These are phyloP conservation scores for Hylaeus volcanicus DNA, from an alignment of 1,140 invertebrate genomes.

Conservation along the genomic window DNA sequence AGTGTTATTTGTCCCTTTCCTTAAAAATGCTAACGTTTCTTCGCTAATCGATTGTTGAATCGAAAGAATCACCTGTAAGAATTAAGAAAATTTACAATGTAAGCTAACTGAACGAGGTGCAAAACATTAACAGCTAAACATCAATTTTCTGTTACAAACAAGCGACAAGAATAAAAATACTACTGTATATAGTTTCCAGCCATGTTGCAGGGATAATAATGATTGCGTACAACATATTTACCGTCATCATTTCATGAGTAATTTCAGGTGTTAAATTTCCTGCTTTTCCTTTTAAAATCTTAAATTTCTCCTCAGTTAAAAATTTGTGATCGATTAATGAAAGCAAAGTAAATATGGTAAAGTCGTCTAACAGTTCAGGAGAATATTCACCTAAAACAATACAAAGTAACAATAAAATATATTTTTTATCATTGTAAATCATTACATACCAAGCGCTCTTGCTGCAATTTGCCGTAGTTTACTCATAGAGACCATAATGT, in stretches of 20 bases:
- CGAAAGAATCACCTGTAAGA: constrained; percentile 71
- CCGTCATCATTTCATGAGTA: constrained; percentile 81
- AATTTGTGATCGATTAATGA: constrained; percentile 83
- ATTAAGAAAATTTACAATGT: constrained; percentile 35
- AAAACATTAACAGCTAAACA: not conserved
- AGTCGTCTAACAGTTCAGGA: constrained; percentile 83
- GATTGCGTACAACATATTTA: constrained; percentile 58
- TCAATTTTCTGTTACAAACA: too few relatives aligned
- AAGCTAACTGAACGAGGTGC: not conserved
- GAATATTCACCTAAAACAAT: constrained; percentile 67
- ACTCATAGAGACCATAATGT: constrained; percentile 47
- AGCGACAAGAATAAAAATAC: too few relatives aligned
- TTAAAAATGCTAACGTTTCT: constrained; percentile 62
- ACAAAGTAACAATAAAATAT: constrained; percentile 7
- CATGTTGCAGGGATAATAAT: not conserved
- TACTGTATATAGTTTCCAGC: too few relatives aligned
- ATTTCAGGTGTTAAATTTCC: constrained; percentile 78
- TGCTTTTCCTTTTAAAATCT: constrained; percentile 82
- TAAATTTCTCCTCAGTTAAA: constrained; percentile 81
- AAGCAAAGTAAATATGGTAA: constrained; percentile 82
- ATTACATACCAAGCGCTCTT: constrained; percentile 63
- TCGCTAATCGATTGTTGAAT: constrained; percentile 64
- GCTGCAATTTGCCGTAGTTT: constrained; percentile 61
- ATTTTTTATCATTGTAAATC: constrained; percentile 1
- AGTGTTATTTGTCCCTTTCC: constrained; percentile 2